These are phyloP conservation scores for Rhamnusium bicolor DNA, from an alignment of 2,888 invertebrate species.

Conservation along the genomic window DNA sequence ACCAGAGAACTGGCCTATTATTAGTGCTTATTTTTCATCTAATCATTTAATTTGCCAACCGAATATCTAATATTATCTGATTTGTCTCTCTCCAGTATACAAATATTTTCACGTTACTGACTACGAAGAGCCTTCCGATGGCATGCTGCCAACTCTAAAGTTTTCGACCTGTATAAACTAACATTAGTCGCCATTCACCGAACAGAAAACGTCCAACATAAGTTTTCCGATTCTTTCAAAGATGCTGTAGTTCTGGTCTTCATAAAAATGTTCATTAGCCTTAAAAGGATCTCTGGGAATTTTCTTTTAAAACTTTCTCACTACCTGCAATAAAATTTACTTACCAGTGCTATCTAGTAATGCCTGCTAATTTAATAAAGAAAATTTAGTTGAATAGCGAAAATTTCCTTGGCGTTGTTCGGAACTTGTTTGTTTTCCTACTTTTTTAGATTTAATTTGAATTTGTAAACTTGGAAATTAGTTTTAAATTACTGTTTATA, in stretches of 20 bases:
- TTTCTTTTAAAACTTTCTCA: conserved; percentile 24
- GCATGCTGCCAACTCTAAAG: conserved; percentile 8
- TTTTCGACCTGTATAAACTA: conserved; percentile 37
- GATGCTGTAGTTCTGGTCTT: conserved; percentile 32
- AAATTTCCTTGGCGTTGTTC: not conserved
- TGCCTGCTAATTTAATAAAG: conserved; percentile 9
- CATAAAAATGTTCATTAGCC: conserved; percentile 44
- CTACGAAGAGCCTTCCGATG: not conserved
- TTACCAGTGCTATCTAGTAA: not conserved
- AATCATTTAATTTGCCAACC: not conserved
- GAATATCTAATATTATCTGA: not conserved
- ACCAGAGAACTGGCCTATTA: too few relatives aligned
- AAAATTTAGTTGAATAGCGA: not conserved
- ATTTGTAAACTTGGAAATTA: not conserved
- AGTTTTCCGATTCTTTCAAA: conserved; percentile 30
- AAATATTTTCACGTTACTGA: conserved; percentile 11
- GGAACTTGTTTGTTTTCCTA: not conserved
- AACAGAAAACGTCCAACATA: conserved; percentile 38
- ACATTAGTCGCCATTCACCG: conserved; percentile 38
- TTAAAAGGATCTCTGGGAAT: conserved; percentile 35
- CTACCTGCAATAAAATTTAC: conserved; percentile 9
- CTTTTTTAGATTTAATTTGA: not conserved
- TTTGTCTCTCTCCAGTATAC: not conserved
- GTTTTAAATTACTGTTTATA: conserved; percentile 4
- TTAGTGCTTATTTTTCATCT: not conserved